These are phyloP conservation scores for Branchinecta lynchi DNA, from an alignment of 1,140 invertebrate species.

Conservation along the genomic window DNA sequence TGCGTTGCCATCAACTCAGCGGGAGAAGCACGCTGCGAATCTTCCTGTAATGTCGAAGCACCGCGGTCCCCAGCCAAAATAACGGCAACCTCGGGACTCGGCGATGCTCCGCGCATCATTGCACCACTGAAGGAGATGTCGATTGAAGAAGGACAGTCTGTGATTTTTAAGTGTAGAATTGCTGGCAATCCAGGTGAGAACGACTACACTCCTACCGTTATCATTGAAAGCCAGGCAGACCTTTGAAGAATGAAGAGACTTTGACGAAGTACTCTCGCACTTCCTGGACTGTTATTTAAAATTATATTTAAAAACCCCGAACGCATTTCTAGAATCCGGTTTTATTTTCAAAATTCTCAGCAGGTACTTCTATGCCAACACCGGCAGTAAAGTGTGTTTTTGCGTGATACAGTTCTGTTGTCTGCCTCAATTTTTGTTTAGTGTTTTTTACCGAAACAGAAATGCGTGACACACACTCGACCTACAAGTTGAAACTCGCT, in stretches of 20 bases:
- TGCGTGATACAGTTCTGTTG: too few relatives aligned
- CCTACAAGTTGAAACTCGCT: too few relatives aligned
- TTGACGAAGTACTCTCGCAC: too few relatives aligned
- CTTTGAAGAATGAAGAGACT: too few relatives aligned
- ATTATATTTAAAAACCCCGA: too few relatives aligned
- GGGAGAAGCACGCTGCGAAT: conserved; percentile 78
- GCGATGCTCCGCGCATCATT: conserved; percentile 56
- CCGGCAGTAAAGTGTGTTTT: too few relatives aligned
- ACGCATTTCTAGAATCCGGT: background rate
- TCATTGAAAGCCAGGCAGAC: too few relatives aligned
- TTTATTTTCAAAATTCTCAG: conserved; percentile 11
- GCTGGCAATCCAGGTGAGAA: conserved; percentile 47
- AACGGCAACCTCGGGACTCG: conserved; percentile 22
- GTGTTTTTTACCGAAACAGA: too few relatives aligned
- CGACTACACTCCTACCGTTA: background rate
- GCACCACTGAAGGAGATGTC: conserved; percentile 65
- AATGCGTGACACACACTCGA: too few relatives aligned
- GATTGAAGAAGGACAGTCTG: conserved; percentile 70
- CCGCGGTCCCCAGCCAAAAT: conserved; percentile 17
- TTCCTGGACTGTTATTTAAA: too few relatives aligned
- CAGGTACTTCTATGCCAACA: too few relatives aligned
- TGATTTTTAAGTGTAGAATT: conserved; percentile 69
- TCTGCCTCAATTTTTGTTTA: too few relatives aligned
- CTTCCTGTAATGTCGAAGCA: conserved; percentile 54
- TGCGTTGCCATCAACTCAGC: conserved; percentile 77